Evolutionary conservation across 2,888 invertebrate species (phyloP).

Genomic region (Platycheirus albimanus): DNA sequence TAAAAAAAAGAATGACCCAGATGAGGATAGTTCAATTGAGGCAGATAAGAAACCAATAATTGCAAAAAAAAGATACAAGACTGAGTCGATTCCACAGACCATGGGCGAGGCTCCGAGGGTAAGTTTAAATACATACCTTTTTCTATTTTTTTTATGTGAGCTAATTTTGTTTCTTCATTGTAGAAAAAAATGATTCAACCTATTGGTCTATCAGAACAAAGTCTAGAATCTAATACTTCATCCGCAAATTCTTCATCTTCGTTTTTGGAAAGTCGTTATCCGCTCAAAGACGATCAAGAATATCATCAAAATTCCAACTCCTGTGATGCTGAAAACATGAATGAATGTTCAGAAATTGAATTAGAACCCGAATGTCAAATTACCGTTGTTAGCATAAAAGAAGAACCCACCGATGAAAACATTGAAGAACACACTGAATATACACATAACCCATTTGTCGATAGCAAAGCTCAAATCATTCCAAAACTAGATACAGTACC

Average conservation of each 20-base stretch:
- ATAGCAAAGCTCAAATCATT: constrained; percentile 35
- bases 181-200: constrained; percentile 3
- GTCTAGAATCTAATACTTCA: constrained; percentile 53
- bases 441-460: constrained; percentile 2
- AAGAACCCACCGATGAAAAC: constrained; percentile 42
- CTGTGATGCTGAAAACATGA: constrained; percentile 29
- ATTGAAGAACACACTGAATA: background rate
- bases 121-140: constrained; percentile 16
- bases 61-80: constrained; percentile 31
- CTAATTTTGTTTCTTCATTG: background rate
- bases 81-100: constrained; percentile 38
- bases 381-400: constrained; percentile 53
- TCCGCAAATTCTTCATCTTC: constrained; percentile 40
- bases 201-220: constrained; percentile 41
- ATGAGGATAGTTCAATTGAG: constrained; percentile 8
- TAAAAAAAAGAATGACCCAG: too few relatives aligned
- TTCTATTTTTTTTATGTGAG: too few relatives aligned
- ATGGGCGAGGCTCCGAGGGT: constrained; percentile 17
- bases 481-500: constrained; percentile 52
- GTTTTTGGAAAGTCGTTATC: constrained; percentile 56
- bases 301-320: constrained; percentile 38
- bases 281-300: constrained; percentile 13
- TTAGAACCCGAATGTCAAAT: constrained; percentile 61
- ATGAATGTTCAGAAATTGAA: constrained; percentile 33
- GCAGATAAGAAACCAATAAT: background rate